A percentile compares a stretch with the other conserved stretches of the same genome.
These are phyloP conservation scores for Heteromormyrus szaboi DNA, from an alignment of 2,797 vertebrate genomes.

Conservation along the genomic window DNA sequence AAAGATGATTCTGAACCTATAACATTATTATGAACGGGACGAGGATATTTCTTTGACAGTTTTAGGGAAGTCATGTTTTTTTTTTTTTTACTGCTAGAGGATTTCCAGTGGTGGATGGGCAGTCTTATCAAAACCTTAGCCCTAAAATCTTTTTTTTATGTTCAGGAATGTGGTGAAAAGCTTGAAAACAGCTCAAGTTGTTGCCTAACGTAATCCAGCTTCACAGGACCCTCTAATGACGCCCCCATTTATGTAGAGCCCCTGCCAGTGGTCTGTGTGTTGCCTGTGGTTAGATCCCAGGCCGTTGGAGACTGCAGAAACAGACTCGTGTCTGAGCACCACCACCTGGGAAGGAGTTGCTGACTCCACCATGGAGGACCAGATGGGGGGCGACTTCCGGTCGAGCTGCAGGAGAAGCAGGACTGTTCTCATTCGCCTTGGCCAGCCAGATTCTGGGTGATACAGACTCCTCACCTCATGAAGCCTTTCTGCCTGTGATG, in stretches of 20 bases:
- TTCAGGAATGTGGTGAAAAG: background rate
- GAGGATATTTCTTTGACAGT: background rate
- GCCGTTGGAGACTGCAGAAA: background rate
- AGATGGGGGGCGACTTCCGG: background rate
- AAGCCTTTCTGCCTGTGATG: background rate
- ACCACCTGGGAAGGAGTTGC: background rate
- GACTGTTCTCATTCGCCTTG: background rate
- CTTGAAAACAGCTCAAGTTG: background rate
- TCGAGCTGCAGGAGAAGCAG: background rate
- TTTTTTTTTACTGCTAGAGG: background rate
- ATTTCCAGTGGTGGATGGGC: background rate
- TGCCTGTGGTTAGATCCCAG: background rate
- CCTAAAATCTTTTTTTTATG: background rate
- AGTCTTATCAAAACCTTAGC: background rate
- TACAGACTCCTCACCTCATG: slow-evolving; percentile 22
- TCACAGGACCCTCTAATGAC: background rate
- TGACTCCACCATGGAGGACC: background rate
- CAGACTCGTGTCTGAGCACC: background rate
- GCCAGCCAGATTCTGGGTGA: background rate
- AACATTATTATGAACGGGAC: background rate
- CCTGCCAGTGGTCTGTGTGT: background rate
- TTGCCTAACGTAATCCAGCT: background rate
- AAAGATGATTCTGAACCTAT: background rate
- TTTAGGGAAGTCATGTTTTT: background rate
- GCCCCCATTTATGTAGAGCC: background rate